A percentile compares a stretch with the other conserved stretches of the same genome.
These are phyloP conservation scores for Pogonognathellus flavescens DNA, from an alignment of 1,140 invertebrate genomes.

Conservation along the genomic window DNA sequence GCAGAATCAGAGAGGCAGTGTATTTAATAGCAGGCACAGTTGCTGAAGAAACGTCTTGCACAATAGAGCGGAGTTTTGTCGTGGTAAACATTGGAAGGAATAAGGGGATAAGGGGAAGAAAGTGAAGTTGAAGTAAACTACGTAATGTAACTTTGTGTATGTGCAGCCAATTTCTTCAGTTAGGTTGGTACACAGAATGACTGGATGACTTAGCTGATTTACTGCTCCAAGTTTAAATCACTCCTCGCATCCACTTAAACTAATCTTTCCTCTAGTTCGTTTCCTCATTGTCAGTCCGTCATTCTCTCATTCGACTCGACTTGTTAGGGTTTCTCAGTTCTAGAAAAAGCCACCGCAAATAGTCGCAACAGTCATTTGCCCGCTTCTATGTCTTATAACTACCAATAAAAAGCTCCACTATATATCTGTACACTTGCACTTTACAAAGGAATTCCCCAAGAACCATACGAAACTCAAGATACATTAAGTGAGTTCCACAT, in stretches of 20 bases:
- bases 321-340: not conserved
- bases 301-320: not conserved
- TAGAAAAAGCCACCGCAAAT: no score
- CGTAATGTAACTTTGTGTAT: not conserved
- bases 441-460: no score
- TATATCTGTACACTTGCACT: no score
- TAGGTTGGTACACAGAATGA: not conserved
- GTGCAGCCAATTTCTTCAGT: constrained; percentile 11
- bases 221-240: constrained; percentile 19
- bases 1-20: no score
- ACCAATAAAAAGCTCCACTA: no score
- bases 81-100: not conserved
- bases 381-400: not conserved
- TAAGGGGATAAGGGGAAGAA: not conserved
- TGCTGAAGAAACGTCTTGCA: no score
- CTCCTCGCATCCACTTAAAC: constrained; percentile 29
- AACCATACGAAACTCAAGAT: no score
- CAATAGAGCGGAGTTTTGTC: no score
- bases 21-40: no score
- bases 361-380: not conserved
- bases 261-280: not conserved
- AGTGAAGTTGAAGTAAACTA: not conserved
- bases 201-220: constrained; percentile 12
- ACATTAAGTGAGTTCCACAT: no score
- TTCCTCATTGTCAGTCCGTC: not conserved